Evolutionary conservation across 1,140 invertebrate species (phyloP).

Genomic region (Drosophila pachea): DNA sequence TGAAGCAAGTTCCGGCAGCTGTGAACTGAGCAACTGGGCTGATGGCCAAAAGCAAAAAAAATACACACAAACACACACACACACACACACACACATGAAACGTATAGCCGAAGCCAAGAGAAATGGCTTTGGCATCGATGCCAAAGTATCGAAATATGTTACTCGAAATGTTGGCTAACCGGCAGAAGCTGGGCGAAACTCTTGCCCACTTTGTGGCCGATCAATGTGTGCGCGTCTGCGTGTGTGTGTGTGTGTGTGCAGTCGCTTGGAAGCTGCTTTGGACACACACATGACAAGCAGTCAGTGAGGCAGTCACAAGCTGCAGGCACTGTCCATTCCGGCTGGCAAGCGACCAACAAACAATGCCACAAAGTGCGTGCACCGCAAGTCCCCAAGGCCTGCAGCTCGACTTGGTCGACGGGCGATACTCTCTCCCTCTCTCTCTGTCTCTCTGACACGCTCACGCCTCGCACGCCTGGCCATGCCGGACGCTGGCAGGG

Average conservation of each 20-base stretch:
- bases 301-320: slow-evolving; percentile 18
- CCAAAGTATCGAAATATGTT: neutral
- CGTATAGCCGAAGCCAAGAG: too few species aligned
- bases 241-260: slow-evolving; percentile 31
- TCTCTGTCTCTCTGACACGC: too few species aligned
- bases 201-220: slow-evolving; percentile 59
- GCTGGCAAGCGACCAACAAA: slow-evolving; percentile 20
- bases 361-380: slow-evolving; percentile 50
- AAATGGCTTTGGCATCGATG: slow-evolving; percentile 51
- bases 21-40: neutral
- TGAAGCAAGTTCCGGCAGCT: neutral
- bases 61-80: neutral
- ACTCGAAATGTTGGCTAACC: slow-evolving; percentile 39
- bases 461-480: slow-evolving; percentile 36
- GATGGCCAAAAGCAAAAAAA: slow-evolving; percentile 1
- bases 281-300: slow-evolving; percentile 26
- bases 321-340: slow-evolving; percentile 27
- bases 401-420: slow-evolving; percentile 20
- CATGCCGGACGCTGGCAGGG: neutral
- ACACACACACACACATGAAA: slow-evolving; percentile 37
- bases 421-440: slow-evolving; percentile 30
- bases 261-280: slow-evolving; percentile 62
- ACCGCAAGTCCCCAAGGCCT: slow-evolving; percentile 18
- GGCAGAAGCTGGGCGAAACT: slow-evolving; percentile 33
- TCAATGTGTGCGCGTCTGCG: slow-evolving; percentile 38